Conservation (phyloP, 2,797 vertebrate genomes). For the Manis crassicaudata region DNA sequence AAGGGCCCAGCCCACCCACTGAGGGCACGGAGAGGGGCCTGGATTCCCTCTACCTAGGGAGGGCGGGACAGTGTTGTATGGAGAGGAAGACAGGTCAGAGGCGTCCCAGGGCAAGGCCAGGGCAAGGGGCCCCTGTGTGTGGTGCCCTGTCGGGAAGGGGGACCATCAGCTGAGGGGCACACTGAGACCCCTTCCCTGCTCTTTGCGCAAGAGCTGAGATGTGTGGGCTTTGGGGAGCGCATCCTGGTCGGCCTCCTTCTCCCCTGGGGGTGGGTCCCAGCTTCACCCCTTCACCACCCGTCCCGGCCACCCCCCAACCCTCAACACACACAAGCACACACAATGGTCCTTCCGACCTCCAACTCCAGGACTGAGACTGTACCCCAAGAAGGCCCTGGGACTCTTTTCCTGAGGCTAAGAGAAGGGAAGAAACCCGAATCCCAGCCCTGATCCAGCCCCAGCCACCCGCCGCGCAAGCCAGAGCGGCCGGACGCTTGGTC, state of each 20-base stretch:
- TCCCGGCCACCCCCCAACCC: too few species aligned
- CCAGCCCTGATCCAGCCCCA: background rate
- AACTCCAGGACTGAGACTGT: background rate
- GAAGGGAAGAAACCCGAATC: background rate
- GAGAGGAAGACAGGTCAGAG: background rate
- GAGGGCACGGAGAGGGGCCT: background rate
- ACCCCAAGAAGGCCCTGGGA: background rate
- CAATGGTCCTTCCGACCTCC: background rate
- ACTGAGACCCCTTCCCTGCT: too few species aligned
- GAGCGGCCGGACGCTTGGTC: too few species aligned
- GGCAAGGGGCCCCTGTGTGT: too few species aligned
- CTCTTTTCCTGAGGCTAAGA: background rate
- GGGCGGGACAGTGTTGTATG: fast-evolving
- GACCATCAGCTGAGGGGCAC: background rate
- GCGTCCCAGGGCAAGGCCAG: too few species aligned
- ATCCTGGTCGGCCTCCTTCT: fast-evolving
- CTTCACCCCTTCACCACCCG: background rate
- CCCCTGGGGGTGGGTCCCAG: fast-evolving
- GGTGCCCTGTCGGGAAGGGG: too few species aligned
- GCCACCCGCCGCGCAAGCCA: fast-evolving
- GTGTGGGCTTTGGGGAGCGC: background rate
- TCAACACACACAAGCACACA: too few species aligned
- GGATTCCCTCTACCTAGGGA: fast-evolving
- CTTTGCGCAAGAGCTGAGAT: background rate
- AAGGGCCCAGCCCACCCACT: background rate